phyloP scores from a whole-genome alignment of 2,888 invertebrate genomes.

The Luperina testacea region DNA sequence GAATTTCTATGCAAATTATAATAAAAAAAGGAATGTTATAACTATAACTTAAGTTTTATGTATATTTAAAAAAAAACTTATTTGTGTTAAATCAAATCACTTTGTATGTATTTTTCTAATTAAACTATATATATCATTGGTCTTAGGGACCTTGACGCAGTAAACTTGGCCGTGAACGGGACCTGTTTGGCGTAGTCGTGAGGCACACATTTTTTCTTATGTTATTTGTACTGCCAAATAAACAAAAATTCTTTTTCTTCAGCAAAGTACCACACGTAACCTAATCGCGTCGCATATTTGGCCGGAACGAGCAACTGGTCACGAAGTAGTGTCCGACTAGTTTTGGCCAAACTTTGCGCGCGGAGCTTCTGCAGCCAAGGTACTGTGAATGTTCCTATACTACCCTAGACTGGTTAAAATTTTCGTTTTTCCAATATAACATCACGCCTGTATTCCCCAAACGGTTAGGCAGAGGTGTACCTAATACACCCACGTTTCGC shows the following conservation, averaged over 20 bases:
- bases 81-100: slow-evolving; percentile 33
- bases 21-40: background rate
- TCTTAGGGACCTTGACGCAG: background rate
- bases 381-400: background rate
- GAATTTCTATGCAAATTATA: background rate
- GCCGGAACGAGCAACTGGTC: background rate
- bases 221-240: background rate
- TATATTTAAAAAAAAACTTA: background rate
- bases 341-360: no score
- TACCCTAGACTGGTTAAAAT: background rate
- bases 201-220: background rate
- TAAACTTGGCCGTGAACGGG: background rate
- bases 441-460: background rate
- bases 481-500: background rate
- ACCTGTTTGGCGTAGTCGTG: background rate
- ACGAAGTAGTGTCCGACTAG: no score
- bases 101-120: background rate
- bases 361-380: background rate
- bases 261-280: background rate
- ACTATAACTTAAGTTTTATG: background rate
- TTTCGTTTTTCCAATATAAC: background rate
- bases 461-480: background rate
- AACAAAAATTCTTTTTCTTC: background rate
- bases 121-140: background rate
- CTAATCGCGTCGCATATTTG: background rate